Conservation (phyloP, 2,888 invertebrate genomes). For the Andrena praecox region DNA sequence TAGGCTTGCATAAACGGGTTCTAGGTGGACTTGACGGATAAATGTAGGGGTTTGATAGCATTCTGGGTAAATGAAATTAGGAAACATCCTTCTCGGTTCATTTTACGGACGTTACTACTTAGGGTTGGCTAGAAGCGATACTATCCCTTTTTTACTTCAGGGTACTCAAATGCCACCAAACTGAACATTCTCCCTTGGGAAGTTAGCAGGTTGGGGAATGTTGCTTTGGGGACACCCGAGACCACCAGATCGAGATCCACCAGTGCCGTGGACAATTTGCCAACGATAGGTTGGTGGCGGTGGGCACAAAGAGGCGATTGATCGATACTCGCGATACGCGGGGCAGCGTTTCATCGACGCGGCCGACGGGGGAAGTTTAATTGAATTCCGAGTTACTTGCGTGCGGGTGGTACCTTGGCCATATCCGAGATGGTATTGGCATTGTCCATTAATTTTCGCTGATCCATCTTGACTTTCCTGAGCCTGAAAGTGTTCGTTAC, state of each 20-base stretch:
- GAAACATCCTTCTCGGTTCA: no score
- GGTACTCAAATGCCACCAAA: background rate
- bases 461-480: slow-evolving; percentile 99
- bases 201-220: background rate
- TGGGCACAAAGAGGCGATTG: slow-evolving; percentile 4
- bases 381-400: slow-evolving; percentile 42
- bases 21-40: background rate
- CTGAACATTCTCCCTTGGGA: background rate
- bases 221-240: background rate
- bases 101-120: background rate
- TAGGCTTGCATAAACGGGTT: no score
- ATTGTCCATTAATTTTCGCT: slow-evolving; percentile 99
- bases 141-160: background rate
- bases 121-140: background rate
- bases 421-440: slow-evolving; percentile 99
- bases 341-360: slow-evolving; percentile 6
- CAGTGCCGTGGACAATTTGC: background rate
- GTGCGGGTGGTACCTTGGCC: slow-evolving; percentile 93
- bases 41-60: background rate
- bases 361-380: slow-evolving; percentile 25
- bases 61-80: no score
- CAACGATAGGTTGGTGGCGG: slow-evolving; percentile 23
- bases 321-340: slow-evolving; percentile 1
- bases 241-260: background rate
- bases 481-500: slow-evolving; percentile 88